phyloP scores from a whole-genome alignment of 2,113 vertebrate species.

The Neodon shergylaensis region DNA sequence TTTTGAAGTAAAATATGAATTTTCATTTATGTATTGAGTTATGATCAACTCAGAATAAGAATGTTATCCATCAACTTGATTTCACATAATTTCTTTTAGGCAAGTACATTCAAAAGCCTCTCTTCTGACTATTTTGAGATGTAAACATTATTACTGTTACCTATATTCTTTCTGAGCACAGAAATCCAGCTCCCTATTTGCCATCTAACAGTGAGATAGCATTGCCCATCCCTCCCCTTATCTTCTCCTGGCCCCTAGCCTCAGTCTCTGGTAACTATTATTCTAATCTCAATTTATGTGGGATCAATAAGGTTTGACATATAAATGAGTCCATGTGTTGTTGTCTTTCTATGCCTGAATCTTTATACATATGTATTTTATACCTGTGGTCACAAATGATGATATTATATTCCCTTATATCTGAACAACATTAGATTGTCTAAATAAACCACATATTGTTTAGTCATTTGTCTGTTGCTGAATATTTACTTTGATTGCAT shows the following conservation, averaged over 20 bases:
- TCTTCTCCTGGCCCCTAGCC: not conserved
- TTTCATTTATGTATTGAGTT: not conserved
- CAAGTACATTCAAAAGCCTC: not conserved
- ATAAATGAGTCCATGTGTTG: not conserved
- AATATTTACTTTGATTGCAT: not conserved
- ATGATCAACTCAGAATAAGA: not conserved
- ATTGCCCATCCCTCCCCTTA: too few relatives aligned
- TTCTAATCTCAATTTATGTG: not conserved
- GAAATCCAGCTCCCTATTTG: not conserved
- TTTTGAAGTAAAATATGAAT: not conserved
- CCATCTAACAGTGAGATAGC: not conserved
- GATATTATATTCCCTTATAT: not conserved
- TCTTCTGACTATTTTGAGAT: not conserved
- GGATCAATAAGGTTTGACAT: not conserved
- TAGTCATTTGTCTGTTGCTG: not conserved
- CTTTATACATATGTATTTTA: not conserved
- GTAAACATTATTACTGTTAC: not conserved
- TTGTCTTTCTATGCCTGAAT: not conserved
- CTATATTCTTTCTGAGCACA: not conserved
- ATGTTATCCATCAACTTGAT: not conserved
- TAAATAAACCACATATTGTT: not conserved
- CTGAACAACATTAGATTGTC: not conserved
- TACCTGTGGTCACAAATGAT: not conserved
- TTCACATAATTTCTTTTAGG: not conserved
- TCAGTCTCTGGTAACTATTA: not conserved